These are phyloP conservation scores for Bettongia penicillata DNA, from an alignment of 2,113 vertebrate genomes.

Conservation along the genomic window DNA sequence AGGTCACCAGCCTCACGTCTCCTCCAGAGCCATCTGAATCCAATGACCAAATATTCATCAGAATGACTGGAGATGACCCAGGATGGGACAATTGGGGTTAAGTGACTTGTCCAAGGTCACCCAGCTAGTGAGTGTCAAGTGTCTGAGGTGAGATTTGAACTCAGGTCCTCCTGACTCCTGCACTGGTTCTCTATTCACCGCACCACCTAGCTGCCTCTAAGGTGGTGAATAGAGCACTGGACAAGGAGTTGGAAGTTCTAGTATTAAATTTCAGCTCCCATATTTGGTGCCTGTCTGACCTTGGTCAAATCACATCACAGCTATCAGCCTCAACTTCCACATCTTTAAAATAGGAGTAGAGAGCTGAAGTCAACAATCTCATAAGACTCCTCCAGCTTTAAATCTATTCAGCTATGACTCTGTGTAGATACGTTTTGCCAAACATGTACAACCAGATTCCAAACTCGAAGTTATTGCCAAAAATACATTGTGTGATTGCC, in stretches of 20 bases:
- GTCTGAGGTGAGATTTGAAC: too few relatives aligned
- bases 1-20: too few relatives aligned
- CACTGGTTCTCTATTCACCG: too few relatives aligned
- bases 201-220: not conserved
- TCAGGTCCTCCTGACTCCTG: too few relatives aligned
- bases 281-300: not conserved
- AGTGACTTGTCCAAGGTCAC: too few relatives aligned
- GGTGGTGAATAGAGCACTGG: not conserved
- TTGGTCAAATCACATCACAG: not conserved
- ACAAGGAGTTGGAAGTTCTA: not conserved
- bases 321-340: not conserved
- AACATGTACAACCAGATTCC: not conserved
- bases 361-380: not conserved
- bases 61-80: too few relatives aligned
- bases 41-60: too few relatives aligned
- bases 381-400: not conserved
- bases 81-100: too few relatives aligned
- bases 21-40: too few relatives aligned
- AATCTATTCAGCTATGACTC: not conserved
- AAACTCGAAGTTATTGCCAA: not conserved
- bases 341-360: not conserved
- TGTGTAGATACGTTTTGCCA: not conserved
- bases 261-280: not conserved
- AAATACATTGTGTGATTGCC: not conserved
- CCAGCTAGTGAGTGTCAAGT: too few relatives aligned